phyloP scores from a whole-genome alignment of 2,888 invertebrate species.

The Agonum fuliginosum region DNA sequence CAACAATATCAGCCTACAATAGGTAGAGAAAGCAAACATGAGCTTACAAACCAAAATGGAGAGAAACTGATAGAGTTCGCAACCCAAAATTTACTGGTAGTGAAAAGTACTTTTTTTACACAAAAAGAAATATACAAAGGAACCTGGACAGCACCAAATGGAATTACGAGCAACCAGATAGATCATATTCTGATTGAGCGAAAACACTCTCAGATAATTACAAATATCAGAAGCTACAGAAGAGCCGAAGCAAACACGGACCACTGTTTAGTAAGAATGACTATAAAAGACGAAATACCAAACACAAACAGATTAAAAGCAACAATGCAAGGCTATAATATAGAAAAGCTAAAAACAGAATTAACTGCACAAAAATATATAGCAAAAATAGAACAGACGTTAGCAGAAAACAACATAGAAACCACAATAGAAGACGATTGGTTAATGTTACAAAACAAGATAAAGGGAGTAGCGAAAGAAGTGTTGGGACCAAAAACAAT shows the following conservation, averaged over 20 bases:
- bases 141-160: conserved; percentile 48
- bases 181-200: conserved; percentile 59
- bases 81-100: conserved; percentile 44
- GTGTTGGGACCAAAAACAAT: too few relatives aligned
- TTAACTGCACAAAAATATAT: background rate
- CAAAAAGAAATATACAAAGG: conserved; percentile 43
- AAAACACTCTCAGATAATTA: conserved; percentile 32
- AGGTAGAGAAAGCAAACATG: conserved; percentile 61
- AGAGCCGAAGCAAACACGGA: conserved; percentile 59
- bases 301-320: too few relatives aligned
- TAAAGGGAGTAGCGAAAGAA: too few relatives aligned
- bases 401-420: background rate
- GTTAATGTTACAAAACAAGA: too few relatives aligned
- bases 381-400: background rate
- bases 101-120: conserved; percentile 55
- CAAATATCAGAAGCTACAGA: conserved; percentile 59
- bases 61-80: conserved; percentile 57
- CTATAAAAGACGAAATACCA: conserved; percentile 49
- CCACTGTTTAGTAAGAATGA: conserved; percentile 57
- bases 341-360: background rate
- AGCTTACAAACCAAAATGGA: conserved; percentile 61
- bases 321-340: too few relatives aligned
- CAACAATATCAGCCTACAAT: conserved; percentile 57
- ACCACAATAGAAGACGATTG: conserved; percentile 8
- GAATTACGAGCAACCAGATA: conserved; percentile 55